Base-by-base conservation (phyloP, 2,888 invertebrate genomes). In the Megalurothrips usitatus region DNA sequence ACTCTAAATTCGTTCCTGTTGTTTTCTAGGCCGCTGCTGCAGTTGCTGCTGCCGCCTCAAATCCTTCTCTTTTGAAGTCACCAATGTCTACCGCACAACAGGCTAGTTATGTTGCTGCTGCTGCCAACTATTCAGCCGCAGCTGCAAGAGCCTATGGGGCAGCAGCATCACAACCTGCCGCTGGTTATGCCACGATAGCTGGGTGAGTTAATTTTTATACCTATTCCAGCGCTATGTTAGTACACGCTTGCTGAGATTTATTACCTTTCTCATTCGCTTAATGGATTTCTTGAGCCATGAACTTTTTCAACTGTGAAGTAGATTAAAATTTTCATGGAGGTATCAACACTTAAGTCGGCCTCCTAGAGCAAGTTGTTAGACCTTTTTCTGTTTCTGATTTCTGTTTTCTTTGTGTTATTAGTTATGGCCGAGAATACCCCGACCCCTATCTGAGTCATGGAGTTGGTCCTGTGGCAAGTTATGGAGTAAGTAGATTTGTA, bases 391-490 rank as follows among this genome's bases (percentile, higher is more conserved):
- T 52, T 78, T 81, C 75, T 75, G 49, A 82, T 49, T 82, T 81
- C 80, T 81, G 80, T 28, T 81, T 26, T 26, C 26, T 75, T 4
- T 4, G 12, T 26, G 23, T 68, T 75, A 89, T 81, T 88, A 94
- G 94, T 84, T 96, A 96, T 87, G 95, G 95, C 85, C 92, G 96
- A 87, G 96, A 96, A 87, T 95, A 94, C 87, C 94, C 96, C 85
- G 97, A 98, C 89, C 96, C 97, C 82, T 97, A 97, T 89, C 90
- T 98, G 87, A 83, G 95, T 85, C 97, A 97, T 89, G 94, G 96
- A 84, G 97, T 98, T 88, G 98, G 98, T 87, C 98, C 98, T 85
- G 95, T 98, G 86, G 94, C 98, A 85, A 97, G 97, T 87, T 98
- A 98, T 89, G 97, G 97, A 92, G 97, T 98, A 92, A 92, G 92